Evolutionary conservation across 2,888 invertebrate genomes (phyloP), one percentile per base, ranked within the genome.

Genomic region (Pharmacophagus antenor): DNA sequence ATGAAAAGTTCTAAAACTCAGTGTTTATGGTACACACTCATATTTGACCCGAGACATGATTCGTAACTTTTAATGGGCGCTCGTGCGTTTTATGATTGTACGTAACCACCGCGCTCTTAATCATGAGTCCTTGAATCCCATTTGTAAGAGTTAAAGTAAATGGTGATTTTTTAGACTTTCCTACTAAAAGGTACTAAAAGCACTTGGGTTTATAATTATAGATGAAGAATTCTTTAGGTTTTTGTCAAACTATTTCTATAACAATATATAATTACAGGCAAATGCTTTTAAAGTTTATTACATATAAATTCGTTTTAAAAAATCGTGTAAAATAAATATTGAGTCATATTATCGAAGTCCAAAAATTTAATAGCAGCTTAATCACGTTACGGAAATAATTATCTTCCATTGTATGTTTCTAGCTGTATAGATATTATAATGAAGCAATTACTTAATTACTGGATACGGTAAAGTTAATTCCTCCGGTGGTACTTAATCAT

Each of bases 381-480:
- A 58, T 58, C 41, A 58, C 48, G 27, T 58, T 41, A 47, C 48
- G 7, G 15, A 48, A 53, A 47, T 53, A 58, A 53, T 48, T 41
- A 47, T 23, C n/a, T 18, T 7, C 31, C 18, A 21, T 44, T 20
- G 20, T 37, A 37, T 31, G 31, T 50, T 46, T 37, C 3, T 22
- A 4, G 46, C 21, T 10, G 42, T 54, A 53, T 22, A 41, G 52
- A 58, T 49, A 56, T 47, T 47, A 51, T 52, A 50, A 60, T 56
- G 41, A 56, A 56, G 42, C 56, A 52, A 53, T 61, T 61, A 61
- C 61, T 51, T 56, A 61, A 61, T 56, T 61, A 61, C 37, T n/a
- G 48, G 15, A 42, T 53, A 22, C n/a, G 21, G 37, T 21, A 46
- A 59, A 10, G 23, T 58, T 58, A 54, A 59, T 60, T 56, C 50